Evolutionary conservation across 2,113 vertebrate species (phyloP).

Genomic region (Petrocephalus microphthalmus): DNA sequence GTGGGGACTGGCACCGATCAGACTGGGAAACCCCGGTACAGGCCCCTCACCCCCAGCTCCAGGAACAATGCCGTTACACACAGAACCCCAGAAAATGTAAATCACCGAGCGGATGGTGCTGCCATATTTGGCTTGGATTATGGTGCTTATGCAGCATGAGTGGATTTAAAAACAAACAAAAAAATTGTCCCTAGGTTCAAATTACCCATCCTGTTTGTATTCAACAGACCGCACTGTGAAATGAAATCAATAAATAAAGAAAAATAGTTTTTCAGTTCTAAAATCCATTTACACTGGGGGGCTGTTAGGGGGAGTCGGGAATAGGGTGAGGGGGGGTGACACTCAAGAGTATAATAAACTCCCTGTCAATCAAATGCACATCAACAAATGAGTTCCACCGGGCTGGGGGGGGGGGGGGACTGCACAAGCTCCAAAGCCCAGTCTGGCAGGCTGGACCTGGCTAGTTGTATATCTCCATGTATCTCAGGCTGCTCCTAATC

Average conservation of each 20-base stretch:
- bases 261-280: neutral
- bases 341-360: neutral
- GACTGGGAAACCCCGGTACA: neutral
- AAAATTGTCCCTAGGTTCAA: neutral
- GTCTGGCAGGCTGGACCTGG: neutral
- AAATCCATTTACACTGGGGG: neutral
- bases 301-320: neutral
- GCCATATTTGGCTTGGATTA: neutral
- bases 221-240: neutral
- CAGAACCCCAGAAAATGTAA: neutral
- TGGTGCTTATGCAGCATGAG: neutral
- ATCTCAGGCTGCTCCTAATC: neutral
- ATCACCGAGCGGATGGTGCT: neutral
- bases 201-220: slow-evolving; percentile 2
- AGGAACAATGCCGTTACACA: neutral
- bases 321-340: neutral
- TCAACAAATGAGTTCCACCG: neutral
- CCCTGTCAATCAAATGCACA: slow-evolving; percentile 5
- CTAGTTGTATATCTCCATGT: neutral
- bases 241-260: slow-evolving; percentile 12
- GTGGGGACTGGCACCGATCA: neutral
- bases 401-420: neutral
- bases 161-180: neutral
- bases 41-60: neutral
- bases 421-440: neutral